phyloP scores from a whole-genome alignment of 2,797 vertebrate species.

The Phyllotis vaccarum region DNA sequence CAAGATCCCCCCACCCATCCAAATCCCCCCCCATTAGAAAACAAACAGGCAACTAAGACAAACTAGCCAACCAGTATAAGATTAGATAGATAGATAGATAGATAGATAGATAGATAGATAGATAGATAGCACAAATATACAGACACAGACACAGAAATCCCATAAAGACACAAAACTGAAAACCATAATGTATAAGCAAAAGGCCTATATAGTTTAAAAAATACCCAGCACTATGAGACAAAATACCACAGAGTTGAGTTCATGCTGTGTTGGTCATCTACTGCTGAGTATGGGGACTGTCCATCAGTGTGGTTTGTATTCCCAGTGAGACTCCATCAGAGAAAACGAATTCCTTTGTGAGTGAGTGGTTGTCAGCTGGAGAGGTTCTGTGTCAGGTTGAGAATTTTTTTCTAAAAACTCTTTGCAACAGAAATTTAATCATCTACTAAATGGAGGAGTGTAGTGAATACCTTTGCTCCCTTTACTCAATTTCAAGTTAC shows the following conservation, averaged over 20 bases:
- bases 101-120: too few relatives aligned
- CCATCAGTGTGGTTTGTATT: not conserved
- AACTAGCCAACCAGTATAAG: not conserved
- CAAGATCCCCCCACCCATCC: not conserved
- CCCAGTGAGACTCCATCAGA: not conserved
- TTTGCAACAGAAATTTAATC: slow-evolving; percentile 22
- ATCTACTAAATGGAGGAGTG: not conserved
- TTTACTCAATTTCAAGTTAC: not conserved
- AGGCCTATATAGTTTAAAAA: not conserved
- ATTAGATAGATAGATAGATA: too few relatives aligned
- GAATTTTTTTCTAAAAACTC: not conserved
- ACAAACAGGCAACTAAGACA: not conserved
- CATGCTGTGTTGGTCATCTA: not conserved
- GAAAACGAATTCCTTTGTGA: not conserved
- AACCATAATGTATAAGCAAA: not conserved
- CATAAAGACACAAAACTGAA: not conserved
- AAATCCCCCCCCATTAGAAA: not conserved
- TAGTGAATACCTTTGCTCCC: not conserved
- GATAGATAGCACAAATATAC: not conserved
- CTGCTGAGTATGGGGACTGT: not conserved
- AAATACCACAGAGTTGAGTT: not conserved
- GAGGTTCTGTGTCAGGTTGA: not conserved
- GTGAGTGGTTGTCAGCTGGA: not conserved
- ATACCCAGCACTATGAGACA: not conserved
- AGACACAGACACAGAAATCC: not conserved